Base-by-base conservation (phyloP, 2,113 vertebrate species). In the Mugil cephalus region DNA sequence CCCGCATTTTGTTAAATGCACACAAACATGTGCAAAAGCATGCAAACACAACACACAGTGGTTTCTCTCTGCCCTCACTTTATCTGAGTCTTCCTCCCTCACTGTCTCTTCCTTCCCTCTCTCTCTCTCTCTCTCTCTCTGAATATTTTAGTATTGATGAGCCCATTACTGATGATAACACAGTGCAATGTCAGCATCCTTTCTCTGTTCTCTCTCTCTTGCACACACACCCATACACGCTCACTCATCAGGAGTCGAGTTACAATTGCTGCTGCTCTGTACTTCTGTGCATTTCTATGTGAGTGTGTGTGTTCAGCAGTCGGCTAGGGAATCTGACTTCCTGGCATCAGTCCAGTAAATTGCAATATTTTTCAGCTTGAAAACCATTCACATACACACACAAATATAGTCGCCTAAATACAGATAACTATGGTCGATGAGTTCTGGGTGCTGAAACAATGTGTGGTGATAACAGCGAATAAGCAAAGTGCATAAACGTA, bases 131-230 rank as follows among this genome's bases (percentile, higher is more conserved):
- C 46, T 63, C 68, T 72, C 47, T 73, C 74, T 71, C 53, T 86
- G 91, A 89, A 91, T 92, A 91, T 89, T 91, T 91, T 84, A 91
- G 89, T 91, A 92, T 91, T 91, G 91, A 91, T 92, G 88, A 93
- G 88, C 68, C 82, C 90, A 92, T 92, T 92, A 92, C 88, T 84
- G 88, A 87, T 85, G 81, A 92, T 89, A 89, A 89, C 82, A 80
- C 76, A 83, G 39, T 86, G 88, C 87, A 85, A 81, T 55, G 70
- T 91, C 90, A 92, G 91, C 91, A 90, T 87, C 84, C 82, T 83
- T 55, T 77, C 64, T 70, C 68, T 18, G 14, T 46, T 62, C 48
- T 65, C 2, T 52, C 48, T 54, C 40, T 51, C 30, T 13, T 62
- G 39, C 55, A 21, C 83, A 62, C 71, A 52, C 67, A 64, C 73